Evolutionary conservation across 2,888 invertebrate genomes (phyloP).

Genomic region (Catonia carolina): DNA sequence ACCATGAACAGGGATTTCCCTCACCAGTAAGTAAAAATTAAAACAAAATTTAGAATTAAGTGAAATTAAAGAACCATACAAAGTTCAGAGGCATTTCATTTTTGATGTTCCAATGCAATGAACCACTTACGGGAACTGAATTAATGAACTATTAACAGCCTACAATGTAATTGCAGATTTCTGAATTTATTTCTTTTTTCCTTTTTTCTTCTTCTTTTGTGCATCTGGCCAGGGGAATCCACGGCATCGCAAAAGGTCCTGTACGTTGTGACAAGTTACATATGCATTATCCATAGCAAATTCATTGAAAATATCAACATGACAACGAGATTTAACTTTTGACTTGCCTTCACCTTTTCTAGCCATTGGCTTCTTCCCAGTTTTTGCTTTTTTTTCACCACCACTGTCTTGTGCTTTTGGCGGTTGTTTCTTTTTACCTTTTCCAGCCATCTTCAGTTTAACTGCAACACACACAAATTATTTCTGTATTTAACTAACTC

Average conservation of each 20-base stretch:
- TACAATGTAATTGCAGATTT: neutral
- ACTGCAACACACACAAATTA: too few species aligned
- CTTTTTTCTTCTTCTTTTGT: slow-evolving; percentile 75
- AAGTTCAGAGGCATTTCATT: too few species aligned
- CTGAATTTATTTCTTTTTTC: slow-evolving; percentile 53
- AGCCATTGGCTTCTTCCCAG: slow-evolving; percentile 47
- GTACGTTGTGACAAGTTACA: slow-evolving; percentile 87
- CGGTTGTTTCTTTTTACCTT: slow-evolving; percentile 41
- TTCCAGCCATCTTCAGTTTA: slow-evolving; percentile 49
- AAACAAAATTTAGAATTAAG: too few species aligned
- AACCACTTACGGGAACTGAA: too few species aligned
- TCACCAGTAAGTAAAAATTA: too few species aligned
- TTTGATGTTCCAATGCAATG: too few species aligned
- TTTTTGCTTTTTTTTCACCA: slow-evolving; percentile 42
- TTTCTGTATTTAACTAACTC: too few species aligned
- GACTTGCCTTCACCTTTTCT: slow-evolving; percentile 41
- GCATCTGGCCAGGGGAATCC: slow-evolving; percentile 88
- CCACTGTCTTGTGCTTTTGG: slow-evolving; percentile 37
- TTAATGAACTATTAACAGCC: too few species aligned
- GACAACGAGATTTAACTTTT: slow-evolving; percentile 53
- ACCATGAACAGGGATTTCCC: too few species aligned
- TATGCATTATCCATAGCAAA: slow-evolving; percentile 92
- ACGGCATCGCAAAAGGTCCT: slow-evolving; percentile 74
- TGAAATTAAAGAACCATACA: too few species aligned
- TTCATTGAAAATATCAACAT: slow-evolving; percentile 79